phyloP scores from a whole-genome alignment of 2,888 invertebrate species.

The Andrena trimmerana region DNA sequence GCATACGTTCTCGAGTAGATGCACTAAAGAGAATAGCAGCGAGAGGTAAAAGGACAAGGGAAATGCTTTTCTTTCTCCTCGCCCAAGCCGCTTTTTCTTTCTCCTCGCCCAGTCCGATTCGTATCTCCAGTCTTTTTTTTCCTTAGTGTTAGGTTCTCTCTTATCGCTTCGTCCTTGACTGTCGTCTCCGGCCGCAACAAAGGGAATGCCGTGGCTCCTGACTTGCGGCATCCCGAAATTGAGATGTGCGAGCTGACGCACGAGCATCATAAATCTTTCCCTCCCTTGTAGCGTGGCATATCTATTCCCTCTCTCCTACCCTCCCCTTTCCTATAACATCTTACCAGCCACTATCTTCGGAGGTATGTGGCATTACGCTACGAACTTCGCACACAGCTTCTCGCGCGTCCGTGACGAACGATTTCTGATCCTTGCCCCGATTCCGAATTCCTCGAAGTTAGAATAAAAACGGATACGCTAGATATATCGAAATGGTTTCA shows the following conservation, averaged over 20 bases:
- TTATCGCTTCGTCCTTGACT: slow-evolving; percentile 56
- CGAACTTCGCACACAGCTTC: slow-evolving; percentile 19
- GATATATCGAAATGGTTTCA: neutral
- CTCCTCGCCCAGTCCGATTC: slow-evolving; percentile 47
- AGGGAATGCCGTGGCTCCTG: slow-evolving; percentile 59
- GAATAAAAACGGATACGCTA: neutral
- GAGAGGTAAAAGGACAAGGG: slow-evolving; percentile 24
- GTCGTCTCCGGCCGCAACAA: slow-evolving; percentile 62
- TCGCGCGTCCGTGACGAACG: slow-evolving; percentile 26
- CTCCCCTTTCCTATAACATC: slow-evolving; percentile 52
- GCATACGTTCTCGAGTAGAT: slow-evolving; percentile 17
- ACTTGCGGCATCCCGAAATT: slow-evolving; percentile 75
- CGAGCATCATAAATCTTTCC: slow-evolving; percentile 72
- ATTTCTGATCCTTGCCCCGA: slow-evolving; percentile 18
- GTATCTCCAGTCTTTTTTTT: slow-evolving; percentile 55
- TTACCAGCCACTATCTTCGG: slow-evolving; percentile 35
- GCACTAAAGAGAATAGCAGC: slow-evolving; percentile 21
- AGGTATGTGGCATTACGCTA: slow-evolving; percentile 16
- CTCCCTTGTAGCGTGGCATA: slow-evolving; percentile 59
- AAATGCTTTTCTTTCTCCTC: slow-evolving; percentile 40
- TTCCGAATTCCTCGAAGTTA: neutral
- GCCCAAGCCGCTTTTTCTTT: slow-evolving; percentile 44
- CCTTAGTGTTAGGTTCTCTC: slow-evolving; percentile 35
- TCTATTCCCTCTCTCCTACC: slow-evolving; percentile 61
- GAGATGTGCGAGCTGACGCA: slow-evolving; percentile 75